Evolutionary conservation across 2,888 invertebrate species (phyloP).

Genomic region (Andrena minutula): DNA sequence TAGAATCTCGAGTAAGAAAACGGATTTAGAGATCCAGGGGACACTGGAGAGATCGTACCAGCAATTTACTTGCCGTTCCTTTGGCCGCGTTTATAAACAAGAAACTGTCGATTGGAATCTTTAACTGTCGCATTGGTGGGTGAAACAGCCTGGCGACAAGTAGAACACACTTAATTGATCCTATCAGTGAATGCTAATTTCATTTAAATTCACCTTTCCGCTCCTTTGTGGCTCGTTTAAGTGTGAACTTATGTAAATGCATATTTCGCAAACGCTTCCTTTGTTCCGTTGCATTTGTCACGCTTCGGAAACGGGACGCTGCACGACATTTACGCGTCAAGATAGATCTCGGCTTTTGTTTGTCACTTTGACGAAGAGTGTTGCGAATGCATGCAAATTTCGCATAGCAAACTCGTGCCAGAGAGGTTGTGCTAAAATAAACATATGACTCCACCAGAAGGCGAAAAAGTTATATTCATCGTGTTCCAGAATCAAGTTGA

Average conservation of each 20-base stretch:
- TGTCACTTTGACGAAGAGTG: not conserved
- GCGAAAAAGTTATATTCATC: not conserved
- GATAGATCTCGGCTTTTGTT: conserved; percentile 2
- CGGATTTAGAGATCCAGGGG: conserved; percentile 26
- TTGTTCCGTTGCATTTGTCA: conserved; percentile 43
- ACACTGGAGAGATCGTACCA: conserved; percentile 23
- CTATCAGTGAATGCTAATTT: conserved; percentile 61
- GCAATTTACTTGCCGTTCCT: conserved; percentile 33
- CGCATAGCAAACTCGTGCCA: not conserved
- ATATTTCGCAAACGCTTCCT: conserved; percentile 44
- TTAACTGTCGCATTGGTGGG: conserved; percentile 33
- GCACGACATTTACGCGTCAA: conserved; percentile 13
- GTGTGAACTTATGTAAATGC: conserved; percentile 57
- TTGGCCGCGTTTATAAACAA: conserved; percentile 42
- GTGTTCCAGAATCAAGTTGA: not conserved
- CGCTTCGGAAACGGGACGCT: conserved; percentile 17
- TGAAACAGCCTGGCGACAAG: conserved; percentile 46
- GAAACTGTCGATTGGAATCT: conserved; percentile 48
- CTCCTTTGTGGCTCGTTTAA: conserved; percentile 36
- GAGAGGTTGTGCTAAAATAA: not conserved
- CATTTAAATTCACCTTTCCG: conserved; percentile 53
- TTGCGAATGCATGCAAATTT: not conserved
- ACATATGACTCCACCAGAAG: no score
- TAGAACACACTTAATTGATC: conserved; percentile 54
- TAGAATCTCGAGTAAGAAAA: conserved; percentile 6